Base-by-base conservation (phyloP, 2,888 invertebrate species). In the Hemicrepidius hirtus region DNA sequence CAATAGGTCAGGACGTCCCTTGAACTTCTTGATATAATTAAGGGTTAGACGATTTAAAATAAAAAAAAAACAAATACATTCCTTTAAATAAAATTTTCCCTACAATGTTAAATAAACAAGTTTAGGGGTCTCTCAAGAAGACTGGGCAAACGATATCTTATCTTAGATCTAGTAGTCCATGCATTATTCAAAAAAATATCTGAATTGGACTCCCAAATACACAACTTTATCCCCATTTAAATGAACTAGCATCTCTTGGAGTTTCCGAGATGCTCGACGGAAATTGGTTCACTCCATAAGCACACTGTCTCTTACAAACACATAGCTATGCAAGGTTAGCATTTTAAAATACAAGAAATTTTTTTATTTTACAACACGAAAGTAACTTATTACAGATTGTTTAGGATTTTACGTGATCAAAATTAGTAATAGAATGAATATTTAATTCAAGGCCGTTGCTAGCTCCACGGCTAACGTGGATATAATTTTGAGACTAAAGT, bases 211-310 rank as follows among this genome's bases (percentile, higher is more conserved):
- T 66, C 35, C 32, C 44, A 53, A 55, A 66, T 55, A 66, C 37
- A 55, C 57, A 66, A 57, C 57, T 66, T 66, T 55, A 66, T 66
- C 55, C 66, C 49, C 49, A 18, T 49, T 64, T 50, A 50, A 64
- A 32, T 20, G 41, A 64, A 50, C 28, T 20, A 20, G 49, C 20
- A 37, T 57, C 57, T 57, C 35, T 13, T 32, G 35, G 16, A 16
- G 28, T 57, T 57, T 37, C 18, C 57, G 37, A 37, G 57, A 57
- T 35, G n/a, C 18, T 28, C n/a, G 10, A 57, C 53, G 6, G 28
- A 53, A 28, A 53, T 53, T 53, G 53, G 21, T 10, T 28, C 53
- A 49, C n/a, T 13, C 24, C 5, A 24, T 24, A 24, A n/a, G n/a
- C n/a, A n/a, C n/a, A n/a, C n/a, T n/a, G n/a, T n/a, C n/a, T n/a